These are phyloP conservation scores for Hydrozoanthus tunicans DNA, from an alignment of 64 coral and sea anemone genomes.

Conservation along the genomic window DNA sequence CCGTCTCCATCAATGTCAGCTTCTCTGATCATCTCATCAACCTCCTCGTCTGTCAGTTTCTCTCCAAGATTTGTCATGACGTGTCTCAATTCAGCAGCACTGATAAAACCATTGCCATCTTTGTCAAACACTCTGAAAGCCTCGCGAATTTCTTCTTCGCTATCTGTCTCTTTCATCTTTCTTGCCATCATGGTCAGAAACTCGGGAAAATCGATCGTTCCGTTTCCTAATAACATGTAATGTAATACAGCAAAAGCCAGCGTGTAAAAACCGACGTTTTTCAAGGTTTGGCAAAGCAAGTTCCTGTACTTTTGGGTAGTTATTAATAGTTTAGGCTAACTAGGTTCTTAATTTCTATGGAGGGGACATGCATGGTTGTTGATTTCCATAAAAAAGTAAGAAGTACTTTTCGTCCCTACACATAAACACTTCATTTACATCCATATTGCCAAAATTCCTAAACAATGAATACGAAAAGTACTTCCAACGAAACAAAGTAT, in stretches of 20 bases:
- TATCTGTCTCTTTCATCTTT: not conserved
- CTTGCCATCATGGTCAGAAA: not conserved
- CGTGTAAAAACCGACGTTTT: not conserved
- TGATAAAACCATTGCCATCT: constrained; percentile 33
- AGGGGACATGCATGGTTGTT: too few species aligned
- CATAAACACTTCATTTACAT: too few species aligned
- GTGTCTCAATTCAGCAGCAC: not conserved
- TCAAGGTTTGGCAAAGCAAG: not conserved
- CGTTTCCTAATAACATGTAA: not conserved
- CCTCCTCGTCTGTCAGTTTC: constrained; percentile 15
- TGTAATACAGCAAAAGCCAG: too few species aligned
- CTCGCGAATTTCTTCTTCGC: constrained; percentile 3
- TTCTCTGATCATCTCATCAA: constrained; percentile 29
- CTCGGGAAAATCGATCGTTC: constrained; percentile 4
- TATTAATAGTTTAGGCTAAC: too few species aligned
- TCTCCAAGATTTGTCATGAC: constrained; percentile 25
- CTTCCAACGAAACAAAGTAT: too few species aligned
- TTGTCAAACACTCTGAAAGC: constrained; percentile 11
- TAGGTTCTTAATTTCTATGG: too few species aligned
- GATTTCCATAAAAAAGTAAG: too few species aligned
- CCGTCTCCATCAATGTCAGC: constrained; percentile 21
- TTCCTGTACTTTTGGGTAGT: not conserved
- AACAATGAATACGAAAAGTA: too few species aligned
- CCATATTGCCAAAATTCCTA: too few species aligned
- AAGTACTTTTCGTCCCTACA: too few species aligned